Conservation (phyloP, 2,888 invertebrate species). For the Copidosoma aretas region DNA sequence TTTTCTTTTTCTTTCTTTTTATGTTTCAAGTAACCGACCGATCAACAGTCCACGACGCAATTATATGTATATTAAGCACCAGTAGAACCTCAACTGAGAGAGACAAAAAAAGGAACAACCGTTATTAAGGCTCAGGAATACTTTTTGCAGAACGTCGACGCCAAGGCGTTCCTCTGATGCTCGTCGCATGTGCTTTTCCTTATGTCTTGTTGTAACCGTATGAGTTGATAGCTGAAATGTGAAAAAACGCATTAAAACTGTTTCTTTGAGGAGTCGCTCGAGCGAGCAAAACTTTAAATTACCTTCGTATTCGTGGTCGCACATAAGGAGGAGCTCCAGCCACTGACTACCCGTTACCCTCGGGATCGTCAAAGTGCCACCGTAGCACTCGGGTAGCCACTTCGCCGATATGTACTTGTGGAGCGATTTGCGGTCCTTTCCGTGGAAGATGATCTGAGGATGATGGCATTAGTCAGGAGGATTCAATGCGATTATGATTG, state of each 20-base stretch:
- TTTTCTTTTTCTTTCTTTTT: background rate
- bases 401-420: conserved; percentile 77
- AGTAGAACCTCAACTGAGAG: too few species aligned
- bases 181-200: background rate
- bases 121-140: conserved; percentile 3
- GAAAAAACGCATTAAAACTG: background rate
- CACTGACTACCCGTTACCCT: conserved; percentile 75
- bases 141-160: conserved; percentile 3
- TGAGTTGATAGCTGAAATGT: conserved; percentile 72
- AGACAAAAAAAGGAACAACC: too few species aligned
- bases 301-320: conserved; percentile 79
- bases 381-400: conserved; percentile 75
- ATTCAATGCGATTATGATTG: too few species aligned
- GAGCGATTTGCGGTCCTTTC: conserved; percentile 75
- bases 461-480: too few species aligned
- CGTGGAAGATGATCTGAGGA: conserved; percentile 75
- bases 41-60: conserved; percentile 24
- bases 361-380: conserved; percentile 75
- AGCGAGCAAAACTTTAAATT: conserved; percentile 33
- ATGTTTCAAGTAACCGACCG: conserved; percentile 4
- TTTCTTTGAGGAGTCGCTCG: background rate
- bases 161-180: background rate
- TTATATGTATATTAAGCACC: too few species aligned
- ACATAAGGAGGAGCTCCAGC: conserved; percentile 74
- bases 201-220: conserved; percentile 75